Evolutionary conservation across 2,113 vertebrate species (phyloP).

Genomic region (Hippoglossus stenolepis): DNA sequence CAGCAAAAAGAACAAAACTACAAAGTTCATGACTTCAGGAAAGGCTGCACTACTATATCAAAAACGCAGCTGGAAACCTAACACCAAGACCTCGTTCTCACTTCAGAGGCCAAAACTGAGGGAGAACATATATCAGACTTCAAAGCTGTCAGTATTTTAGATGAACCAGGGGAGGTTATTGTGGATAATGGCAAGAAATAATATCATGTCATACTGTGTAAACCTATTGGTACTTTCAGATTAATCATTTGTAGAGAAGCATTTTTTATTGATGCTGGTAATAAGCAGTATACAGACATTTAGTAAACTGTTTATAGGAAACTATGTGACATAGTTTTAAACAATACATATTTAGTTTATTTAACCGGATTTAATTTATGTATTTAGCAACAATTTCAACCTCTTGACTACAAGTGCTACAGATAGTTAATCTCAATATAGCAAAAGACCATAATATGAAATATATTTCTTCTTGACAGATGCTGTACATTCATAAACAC

Average conservation of each 20-base stretch:
- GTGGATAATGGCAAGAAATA: background rate
- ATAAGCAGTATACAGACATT: too few relatives aligned
- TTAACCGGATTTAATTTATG: background rate
- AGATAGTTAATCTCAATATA: too few relatives aligned
- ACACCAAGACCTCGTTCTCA: background rate
- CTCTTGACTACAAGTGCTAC: background rate
- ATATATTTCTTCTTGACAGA: too few relatives aligned
- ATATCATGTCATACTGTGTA: background rate
- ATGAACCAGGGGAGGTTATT: too few relatives aligned
- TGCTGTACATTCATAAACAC: too few relatives aligned
- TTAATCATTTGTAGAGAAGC: too few relatives aligned
- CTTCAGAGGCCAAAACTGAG: background rate
- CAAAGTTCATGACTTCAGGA: conserved; percentile 10
- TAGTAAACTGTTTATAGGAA: too few relatives aligned
- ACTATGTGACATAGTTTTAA: too few relatives aligned
- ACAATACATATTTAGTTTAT: too few relatives aligned
- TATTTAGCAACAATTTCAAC: too few relatives aligned
- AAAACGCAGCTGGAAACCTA: conserved; percentile 17
- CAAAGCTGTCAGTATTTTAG: background rate
- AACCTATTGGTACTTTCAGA: background rate
- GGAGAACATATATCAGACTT: too few relatives aligned
- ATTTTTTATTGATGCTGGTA: background rate
- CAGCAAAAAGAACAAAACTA: conserved; percentile 3
- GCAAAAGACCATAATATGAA: too few relatives aligned
- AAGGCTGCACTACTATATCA: background rate